Evolutionary conservation across 1,140 invertebrate species (phyloP), one percentile per base, ranked within the genome.

Genomic region (Neodiprion pinetum): DNA sequence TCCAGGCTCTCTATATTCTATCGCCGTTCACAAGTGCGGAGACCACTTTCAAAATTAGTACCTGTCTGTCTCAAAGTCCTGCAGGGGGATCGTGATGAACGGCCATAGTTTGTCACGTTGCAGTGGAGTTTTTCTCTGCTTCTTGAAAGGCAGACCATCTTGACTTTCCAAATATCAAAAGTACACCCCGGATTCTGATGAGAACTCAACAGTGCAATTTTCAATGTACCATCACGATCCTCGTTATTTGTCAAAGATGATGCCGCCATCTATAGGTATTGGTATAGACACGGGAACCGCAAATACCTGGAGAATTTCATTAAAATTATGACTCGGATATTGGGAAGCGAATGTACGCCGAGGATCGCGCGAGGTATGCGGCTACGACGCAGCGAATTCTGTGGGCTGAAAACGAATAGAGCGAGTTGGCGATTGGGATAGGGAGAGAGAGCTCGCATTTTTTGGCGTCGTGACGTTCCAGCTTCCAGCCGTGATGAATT

Each of bases 271-370:
- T 40, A 40, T 40, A 40, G 28, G 5, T 40, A 40, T 40, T 5
- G 28, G 28, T 40, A 40, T 40, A 40, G 28, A 83, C 82, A 83
- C 81, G 76, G 72, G 80, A 79, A 79, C 75, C 72, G 78, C 79
- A 70, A 75, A 69, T 79, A 73, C 68, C 50, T 48, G 65, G 76
- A 81, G 83, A 84, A 84, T 84, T 84, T 84, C 83, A 84, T 84
- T 84, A 84, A 83, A 83, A 83, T 83, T 84, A 84, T 81, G 78
- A 82, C 81, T 83, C 72, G 76, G 79, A 83, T 83, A 84, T 83
- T 83, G 81, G 79, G 79, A 78, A 76, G 76, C 70, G 40, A n/a
- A 40, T 71, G 74, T 73, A 78, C 75, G 80, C 76, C 78, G 77
- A 75, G 72, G 77, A 78, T 79, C 76, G 77, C 67, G 17, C 4